These are phyloP conservation scores for Garrulus glandarius DNA, from an alignment of 2,797 vertebrate genomes.

Conservation along the genomic window DNA sequence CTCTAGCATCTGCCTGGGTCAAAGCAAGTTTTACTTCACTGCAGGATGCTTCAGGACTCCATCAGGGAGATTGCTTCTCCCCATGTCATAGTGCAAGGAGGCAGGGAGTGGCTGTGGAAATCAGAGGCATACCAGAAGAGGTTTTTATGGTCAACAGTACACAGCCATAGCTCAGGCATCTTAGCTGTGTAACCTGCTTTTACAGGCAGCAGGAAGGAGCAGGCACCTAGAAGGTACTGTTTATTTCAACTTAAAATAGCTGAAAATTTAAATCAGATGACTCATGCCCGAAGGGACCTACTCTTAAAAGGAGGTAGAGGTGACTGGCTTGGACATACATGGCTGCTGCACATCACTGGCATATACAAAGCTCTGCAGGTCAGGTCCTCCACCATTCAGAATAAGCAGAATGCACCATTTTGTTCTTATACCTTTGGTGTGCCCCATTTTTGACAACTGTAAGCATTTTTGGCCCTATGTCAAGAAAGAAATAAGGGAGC, in stretches of 20 bases:
- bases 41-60: neutral
- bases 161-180: fast-evolving
- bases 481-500: neutral
- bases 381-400: neutral
- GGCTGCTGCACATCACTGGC: neutral
- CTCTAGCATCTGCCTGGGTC: neutral
- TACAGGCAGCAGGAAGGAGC: neutral
- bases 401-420: neutral
- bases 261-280: neutral
- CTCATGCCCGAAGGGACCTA: neutral
- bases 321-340: neutral
- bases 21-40: neutral
- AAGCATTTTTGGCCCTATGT: neutral
- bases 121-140: neutral
- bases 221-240: neutral
- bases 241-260: neutral
- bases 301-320: neutral
- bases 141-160: neutral
- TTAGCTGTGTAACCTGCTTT: neutral
- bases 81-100: neutral
- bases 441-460: neutral
- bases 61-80: neutral
- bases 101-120: neutral
- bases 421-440: neutral
- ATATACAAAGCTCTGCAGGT: neutral